phyloP scores from a whole-genome alignment of 2,888 invertebrate species.

The Luperina nickerlii region DNA sequence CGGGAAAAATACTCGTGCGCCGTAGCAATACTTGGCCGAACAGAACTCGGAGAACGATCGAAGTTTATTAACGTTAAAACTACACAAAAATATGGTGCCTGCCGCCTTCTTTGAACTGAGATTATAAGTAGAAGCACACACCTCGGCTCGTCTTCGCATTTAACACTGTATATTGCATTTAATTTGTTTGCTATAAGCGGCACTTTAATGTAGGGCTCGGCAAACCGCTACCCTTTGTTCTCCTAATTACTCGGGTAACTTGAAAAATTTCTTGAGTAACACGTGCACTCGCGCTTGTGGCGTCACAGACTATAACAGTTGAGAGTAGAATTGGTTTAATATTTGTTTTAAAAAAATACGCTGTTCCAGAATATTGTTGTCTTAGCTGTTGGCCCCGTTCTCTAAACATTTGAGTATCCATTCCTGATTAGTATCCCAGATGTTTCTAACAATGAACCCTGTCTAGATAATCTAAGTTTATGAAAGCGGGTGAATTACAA shows the following conservation, averaged over 20 bases:
- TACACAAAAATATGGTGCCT: conserved; percentile 49
- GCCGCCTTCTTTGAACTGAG: conserved; percentile 59
- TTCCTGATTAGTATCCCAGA: not conserved
- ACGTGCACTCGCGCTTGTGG: conserved; percentile 62
- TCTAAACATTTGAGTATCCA: not conserved
- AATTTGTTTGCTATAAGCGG: conserved; percentile 83
- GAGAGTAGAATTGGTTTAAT: conserved; percentile 5
- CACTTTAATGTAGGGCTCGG: conserved; percentile 85
- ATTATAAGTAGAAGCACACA: conserved; percentile 79
- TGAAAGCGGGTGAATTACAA: not conserved
- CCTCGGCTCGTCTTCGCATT: conserved; percentile 80
- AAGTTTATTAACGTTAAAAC: conserved; percentile 27
- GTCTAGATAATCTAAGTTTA: not conserved
- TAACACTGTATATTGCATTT: conserved; percentile 83
- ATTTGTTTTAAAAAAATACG: not conserved
- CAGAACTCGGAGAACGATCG: not conserved
- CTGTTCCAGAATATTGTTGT: not conserved
- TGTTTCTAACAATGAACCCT: not conserved
- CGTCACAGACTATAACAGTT: conserved; percentile 57
- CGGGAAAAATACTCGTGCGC: not conserved
- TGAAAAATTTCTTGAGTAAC: conserved; percentile 69
- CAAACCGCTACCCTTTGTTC: conserved; percentile 80
- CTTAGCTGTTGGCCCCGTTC: not conserved
- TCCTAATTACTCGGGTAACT: conserved; percentile 75
- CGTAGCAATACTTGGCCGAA: conserved; percentile 8